These are phyloP conservation scores for Ophioderma brevispina DNA, from an alignment of 35 echinoderm and acorn worm species.

Conservation along the genomic window DNA sequence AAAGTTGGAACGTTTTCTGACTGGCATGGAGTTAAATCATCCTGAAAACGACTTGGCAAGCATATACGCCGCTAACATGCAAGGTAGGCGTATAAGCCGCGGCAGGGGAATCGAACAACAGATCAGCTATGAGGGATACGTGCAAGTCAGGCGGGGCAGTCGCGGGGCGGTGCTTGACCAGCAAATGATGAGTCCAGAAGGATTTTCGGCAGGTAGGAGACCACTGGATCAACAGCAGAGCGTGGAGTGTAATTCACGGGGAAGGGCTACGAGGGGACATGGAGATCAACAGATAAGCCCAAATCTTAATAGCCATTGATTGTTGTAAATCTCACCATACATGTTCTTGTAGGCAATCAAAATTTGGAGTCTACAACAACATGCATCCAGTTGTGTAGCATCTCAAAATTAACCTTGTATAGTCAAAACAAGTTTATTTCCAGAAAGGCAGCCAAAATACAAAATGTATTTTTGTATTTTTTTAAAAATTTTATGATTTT, in stretches of 20 bases:
- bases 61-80: background rate
- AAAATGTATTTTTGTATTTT: too few relatives aligned
- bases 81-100: background rate
- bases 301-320: too few relatives aligned
- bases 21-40: constrained; percentile 67
- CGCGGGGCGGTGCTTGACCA: background rate
- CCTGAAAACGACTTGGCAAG: background rate
- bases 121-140: background rate
- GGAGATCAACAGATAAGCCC: too few relatives aligned
- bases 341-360: too few relatives aligned
- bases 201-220: background rate
- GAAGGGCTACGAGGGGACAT: too few relatives aligned
- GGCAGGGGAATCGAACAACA: background rate
- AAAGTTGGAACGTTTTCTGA: constrained; percentile 89
- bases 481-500: too few relatives aligned
- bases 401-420: too few relatives aligned
- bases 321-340: too few relatives aligned
- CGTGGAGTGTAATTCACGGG: background rate
- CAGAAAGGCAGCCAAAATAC: too few relatives aligned
- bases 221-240: background rate
- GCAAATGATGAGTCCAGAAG: background rate
- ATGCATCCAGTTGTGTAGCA: too few relatives aligned
- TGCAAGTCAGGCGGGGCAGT: background rate
- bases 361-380: too few relatives aligned
- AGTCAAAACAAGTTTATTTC: too few relatives aligned